A percentile compares a stretch with the other conserved stretches of the same genome.
Evolutionary conservation across 2,113 vertebrate species (phyloP).

Genomic region (Formicarius rufipectus): DNA sequence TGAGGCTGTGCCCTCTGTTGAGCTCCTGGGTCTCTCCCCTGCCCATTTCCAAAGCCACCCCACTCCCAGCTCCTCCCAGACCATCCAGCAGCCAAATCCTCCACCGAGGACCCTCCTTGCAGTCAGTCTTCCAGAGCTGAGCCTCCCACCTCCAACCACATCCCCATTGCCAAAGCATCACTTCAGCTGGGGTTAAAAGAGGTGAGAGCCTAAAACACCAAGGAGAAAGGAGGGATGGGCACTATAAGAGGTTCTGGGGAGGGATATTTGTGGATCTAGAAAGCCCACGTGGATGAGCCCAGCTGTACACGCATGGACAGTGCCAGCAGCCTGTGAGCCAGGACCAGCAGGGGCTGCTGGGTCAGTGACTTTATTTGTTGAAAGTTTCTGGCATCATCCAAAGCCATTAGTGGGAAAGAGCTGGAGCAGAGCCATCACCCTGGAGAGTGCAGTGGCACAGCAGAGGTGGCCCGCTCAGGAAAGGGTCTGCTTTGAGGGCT

Average conservation of each 20-base stretch:
- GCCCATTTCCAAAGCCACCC: not conserved
- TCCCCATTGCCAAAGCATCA: fast-evolving
- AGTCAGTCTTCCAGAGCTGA: not conserved
- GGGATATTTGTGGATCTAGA: not conserved
- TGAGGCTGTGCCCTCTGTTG: not conserved
- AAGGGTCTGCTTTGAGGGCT: not conserved
- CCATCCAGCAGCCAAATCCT: not conserved
- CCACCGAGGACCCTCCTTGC: not conserved
- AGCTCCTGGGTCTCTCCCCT: not conserved
- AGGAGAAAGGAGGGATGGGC: not conserved
- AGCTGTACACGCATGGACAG: not conserved
- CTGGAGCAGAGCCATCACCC: not conserved
- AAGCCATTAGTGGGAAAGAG: not conserved
- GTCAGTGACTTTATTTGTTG: not conserved
- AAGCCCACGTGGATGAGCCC: not conserved
- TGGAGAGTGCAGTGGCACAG: fast-evolving
- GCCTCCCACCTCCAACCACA: not conserved
- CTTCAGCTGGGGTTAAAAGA: not conserved
- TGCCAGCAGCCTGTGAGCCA: not conserved
- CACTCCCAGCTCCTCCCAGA: not conserved
- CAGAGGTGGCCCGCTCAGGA: not conserved
- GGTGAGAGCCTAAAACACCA: slow-evolving; percentile 2
- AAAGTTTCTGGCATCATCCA: not conserved
- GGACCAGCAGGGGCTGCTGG: not conserved
- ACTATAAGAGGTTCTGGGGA: not conserved